Conservation (phyloP, 1,140 invertebrate species). For the Atta colombica region DNA sequence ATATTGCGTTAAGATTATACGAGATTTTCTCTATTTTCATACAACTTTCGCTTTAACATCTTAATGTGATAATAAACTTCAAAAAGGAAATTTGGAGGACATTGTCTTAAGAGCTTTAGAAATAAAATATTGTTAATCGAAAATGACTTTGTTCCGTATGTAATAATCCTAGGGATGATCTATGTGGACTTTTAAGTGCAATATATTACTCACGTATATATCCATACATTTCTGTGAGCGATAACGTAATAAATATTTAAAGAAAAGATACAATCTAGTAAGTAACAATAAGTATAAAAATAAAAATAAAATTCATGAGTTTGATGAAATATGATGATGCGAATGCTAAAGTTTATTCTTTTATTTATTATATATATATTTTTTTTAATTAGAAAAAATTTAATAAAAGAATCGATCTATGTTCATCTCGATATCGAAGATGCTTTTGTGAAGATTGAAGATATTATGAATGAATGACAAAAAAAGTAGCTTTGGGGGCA, state of each 20-base stretch:
- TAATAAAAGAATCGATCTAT: not conserved
- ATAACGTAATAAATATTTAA: not conserved
- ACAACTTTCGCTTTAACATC: no score
- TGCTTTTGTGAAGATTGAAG: conserved; percentile 20
- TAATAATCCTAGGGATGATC: not conserved
- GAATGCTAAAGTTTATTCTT: not conserved
- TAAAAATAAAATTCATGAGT: not conserved
- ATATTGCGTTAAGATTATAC: not conserved
- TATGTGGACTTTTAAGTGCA: not conserved
- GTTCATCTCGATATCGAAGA: not conserved
- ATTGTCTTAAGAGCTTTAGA: not conserved
- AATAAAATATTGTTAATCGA: not conserved
- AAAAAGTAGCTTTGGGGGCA: not conserved
- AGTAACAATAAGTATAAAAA: not conserved
- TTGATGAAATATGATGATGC: not conserved
- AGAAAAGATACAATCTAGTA: not conserved
- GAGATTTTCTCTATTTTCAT: not conserved
- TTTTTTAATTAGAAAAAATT: not conserved
- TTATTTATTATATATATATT: not conserved
- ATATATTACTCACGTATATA: not conserved
- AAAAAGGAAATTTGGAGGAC: not conserved
- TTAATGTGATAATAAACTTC: not conserved
- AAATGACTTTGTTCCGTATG: not conserved
- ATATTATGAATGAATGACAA: not conserved
- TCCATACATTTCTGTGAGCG: not conserved